Evolutionary conservation across 2,797 vertebrate species (phyloP).

Genomic region (Sorex maritimensis): DNA sequence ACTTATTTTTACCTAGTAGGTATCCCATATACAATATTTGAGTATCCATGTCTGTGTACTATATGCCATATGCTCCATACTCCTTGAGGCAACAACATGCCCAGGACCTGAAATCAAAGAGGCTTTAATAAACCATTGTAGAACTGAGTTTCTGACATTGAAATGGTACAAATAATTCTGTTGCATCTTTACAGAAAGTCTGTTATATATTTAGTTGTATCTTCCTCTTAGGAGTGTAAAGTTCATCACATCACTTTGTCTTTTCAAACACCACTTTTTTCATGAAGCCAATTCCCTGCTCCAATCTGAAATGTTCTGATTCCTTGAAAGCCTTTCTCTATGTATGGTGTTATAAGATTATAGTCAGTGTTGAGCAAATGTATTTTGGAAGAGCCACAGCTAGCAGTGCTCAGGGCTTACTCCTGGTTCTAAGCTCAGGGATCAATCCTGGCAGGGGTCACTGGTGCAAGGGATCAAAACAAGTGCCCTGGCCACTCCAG

Average conservation of each 20-base stretch:
- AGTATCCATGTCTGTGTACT: slow-evolving; percentile 36
- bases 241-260: not conserved
- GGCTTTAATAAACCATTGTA: slow-evolving; percentile 40
- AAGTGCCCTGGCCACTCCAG: too few relatives aligned
- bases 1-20: slow-evolving; percentile 46
- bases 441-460: too few relatives aligned
- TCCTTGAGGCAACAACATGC: slow-evolving; percentile 24
- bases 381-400: not conserved
- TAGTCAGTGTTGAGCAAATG: slow-evolving; percentile 34
- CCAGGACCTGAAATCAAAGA: slow-evolving; percentile 31
- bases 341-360: slow-evolving; percentile 13
- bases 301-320: slow-evolving; percentile 50
- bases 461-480: too few relatives aligned
- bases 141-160: slow-evolving; percentile 41
- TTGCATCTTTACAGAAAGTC: slow-evolving; percentile 28
- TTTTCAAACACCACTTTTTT: slow-evolving; percentile 25
- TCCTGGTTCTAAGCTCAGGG: too few relatives aligned
- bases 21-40: slow-evolving; percentile 18
- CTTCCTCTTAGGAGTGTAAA: slow-evolving; percentile 34
- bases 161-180: slow-evolving; percentile 48
- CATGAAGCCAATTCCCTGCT: not conserved
- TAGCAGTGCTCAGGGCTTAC: not conserved
- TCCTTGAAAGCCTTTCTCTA: slow-evolving; percentile 53
- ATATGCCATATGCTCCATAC: not conserved
- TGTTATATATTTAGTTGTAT: slow-evolving; percentile 30